Conservation (phyloP, 1,140 invertebrate genomes). For the Sitophilus oryzae region DNA sequence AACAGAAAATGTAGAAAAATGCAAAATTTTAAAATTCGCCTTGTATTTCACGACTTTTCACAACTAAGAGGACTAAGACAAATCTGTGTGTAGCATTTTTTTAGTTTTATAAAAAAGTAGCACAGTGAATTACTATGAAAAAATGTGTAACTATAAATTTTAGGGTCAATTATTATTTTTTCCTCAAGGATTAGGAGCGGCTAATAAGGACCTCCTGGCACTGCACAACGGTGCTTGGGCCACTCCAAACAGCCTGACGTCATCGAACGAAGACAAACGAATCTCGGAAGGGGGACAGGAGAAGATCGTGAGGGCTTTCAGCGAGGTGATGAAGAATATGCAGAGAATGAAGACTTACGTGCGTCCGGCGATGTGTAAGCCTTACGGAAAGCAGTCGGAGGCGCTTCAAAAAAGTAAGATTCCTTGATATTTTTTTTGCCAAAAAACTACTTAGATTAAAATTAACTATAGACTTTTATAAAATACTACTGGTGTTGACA, state of each 20-base stretch:
- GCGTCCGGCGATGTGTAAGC: conserved; percentile 79
- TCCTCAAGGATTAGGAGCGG: conserved; percentile 42
- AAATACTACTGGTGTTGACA: too few species aligned
- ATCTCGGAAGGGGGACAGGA: conserved; percentile 58
- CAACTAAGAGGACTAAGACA: too few species aligned
- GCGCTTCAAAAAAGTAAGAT: conserved; percentile 80
- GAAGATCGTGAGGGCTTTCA: conserved; percentile 74
- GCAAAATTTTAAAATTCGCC: too few species aligned
- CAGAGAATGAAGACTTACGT: conserved; percentile 78
- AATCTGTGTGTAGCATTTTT: too few species aligned
- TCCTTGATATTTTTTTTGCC: conserved; percentile 14
- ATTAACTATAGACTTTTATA: too few species aligned
- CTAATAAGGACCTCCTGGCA: conserved; percentile 62
- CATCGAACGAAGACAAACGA: conserved; percentile 36
- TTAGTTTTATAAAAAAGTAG: too few species aligned
- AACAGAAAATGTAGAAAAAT: too few species aligned
- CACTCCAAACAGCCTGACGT: conserved; percentile 25
- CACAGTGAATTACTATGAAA: too few species aligned
- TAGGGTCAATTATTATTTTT: neutral
- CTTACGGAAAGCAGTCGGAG: conserved; percentile 82
- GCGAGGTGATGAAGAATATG: conserved; percentile 79
- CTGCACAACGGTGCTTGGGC: conserved; percentile 63
- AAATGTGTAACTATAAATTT: too few species aligned
- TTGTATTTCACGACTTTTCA: too few species aligned
- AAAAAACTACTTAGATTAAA: neutral